Evolutionary conservation across 2,113 vertebrate species (phyloP).

Genomic region (Scomber colias): DNA sequence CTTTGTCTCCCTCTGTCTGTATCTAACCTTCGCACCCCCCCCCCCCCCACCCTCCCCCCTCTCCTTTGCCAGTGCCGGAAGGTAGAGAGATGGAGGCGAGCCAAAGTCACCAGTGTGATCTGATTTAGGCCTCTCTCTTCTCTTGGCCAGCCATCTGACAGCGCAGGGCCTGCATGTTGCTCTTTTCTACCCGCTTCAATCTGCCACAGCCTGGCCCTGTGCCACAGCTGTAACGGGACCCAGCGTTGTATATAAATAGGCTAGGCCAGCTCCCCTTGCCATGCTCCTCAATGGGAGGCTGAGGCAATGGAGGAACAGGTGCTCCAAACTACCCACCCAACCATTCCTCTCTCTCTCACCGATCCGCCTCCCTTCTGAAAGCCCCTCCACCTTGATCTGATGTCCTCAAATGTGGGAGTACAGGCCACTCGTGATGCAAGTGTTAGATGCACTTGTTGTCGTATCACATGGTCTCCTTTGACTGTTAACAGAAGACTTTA

Average conservation of each 20-base stretch:
- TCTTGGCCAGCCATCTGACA: slow-evolving; percentile 68
- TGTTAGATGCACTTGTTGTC: neutral
- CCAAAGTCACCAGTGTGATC: slow-evolving; percentile 65
- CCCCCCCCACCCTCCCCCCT: neutral
- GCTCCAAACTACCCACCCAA: slow-evolving; percentile 55
- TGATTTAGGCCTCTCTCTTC: slow-evolving; percentile 56
- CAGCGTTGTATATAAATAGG: slow-evolving; percentile 81
- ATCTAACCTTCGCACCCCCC: neutral
- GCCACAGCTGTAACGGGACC: slow-evolving; percentile 77
- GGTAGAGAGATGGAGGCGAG: slow-evolving; percentile 35
- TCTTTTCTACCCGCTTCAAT: slow-evolving; percentile 72
- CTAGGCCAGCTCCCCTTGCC: slow-evolving; percentile 62
- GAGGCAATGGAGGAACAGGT: slow-evolving; percentile 78
- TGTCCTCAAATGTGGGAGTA: slow-evolving; percentile 41
- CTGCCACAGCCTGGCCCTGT: slow-evolving; percentile 69
- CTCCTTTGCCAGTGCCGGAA: slow-evolving; percentile 12
- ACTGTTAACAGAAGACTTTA: neutral
- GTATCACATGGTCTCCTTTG: neutral
- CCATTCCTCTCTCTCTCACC: slow-evolving; percentile 20
- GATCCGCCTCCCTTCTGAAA: slow-evolving; percentile 1
- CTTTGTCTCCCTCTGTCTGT: slow-evolving; percentile 33
- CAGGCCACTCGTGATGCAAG: slow-evolving; percentile 3
- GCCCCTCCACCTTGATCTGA: slow-evolving; percentile 34
- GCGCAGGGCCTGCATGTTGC: slow-evolving; percentile 59
- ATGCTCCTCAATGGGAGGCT: slow-evolving; percentile 76